phyloP scores from a whole-genome alignment of 2,797 vertebrate genomes.

The Euthynnus affinis region DNA sequence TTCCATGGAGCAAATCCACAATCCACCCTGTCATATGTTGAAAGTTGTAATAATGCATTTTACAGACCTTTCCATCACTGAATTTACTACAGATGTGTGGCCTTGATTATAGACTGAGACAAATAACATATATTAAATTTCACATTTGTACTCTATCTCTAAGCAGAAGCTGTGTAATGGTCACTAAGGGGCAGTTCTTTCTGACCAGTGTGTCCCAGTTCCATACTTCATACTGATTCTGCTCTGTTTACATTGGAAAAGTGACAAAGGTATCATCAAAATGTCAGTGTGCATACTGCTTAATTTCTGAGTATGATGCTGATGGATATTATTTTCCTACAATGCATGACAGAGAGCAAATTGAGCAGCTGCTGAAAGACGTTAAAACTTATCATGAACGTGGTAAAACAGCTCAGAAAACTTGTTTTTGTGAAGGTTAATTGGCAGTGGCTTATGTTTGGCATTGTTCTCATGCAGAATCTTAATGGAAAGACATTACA shows the following conservation, averaged over 20 bases:
- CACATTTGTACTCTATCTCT: neutral
- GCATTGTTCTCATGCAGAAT: no score
- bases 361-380: no score
- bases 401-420: neutral
- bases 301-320: neutral
- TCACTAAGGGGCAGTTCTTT: conserved; percentile 49
- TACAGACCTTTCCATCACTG: neutral
- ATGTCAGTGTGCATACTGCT: neutral
- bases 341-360: neutral
- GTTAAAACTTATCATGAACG: neutral
- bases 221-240: neutral
- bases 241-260: neutral
- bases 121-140: neutral
- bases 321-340: neutral
- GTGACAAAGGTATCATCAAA: neutral
- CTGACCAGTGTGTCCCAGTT: neutral
- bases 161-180: neutral
- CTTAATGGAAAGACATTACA: neutral
- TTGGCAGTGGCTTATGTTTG: neutral
- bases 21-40: neutral
- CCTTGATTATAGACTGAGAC: neutral
- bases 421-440: neutral
- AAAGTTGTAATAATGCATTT: neutral
- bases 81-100: neutral
- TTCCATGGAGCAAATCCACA: neutral